Evolutionary conservation across 2,797 vertebrate species (phyloP).

Genomic region (Periophthalmus magnuspinnatus): DNA sequence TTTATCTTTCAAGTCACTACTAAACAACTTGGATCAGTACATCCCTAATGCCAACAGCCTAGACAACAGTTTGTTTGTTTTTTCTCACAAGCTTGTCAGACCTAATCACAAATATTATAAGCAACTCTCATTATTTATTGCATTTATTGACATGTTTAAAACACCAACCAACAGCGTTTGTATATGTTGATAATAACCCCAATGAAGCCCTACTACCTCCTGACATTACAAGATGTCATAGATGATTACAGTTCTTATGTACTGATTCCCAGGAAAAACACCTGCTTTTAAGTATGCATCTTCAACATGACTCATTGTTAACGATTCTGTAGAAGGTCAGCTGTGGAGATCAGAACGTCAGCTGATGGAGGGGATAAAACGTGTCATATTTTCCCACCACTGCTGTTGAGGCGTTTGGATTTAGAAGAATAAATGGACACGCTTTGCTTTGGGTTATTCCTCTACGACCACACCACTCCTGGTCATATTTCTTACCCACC

Average conservation of each 20-base stretch:
- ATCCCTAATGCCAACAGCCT: no score
- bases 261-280: not conserved
- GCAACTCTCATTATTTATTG: no score
- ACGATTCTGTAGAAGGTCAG: conserved; percentile 82
- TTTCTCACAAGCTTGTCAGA: no score
- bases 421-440: conserved; percentile 73
- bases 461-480: conserved; percentile 67
- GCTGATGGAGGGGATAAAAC: conserved; percentile 72
- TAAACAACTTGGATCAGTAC: no score
- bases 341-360: conserved; percentile 80
- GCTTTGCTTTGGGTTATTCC: conserved; percentile 69
- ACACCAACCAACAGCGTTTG: no score
- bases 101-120: no score
- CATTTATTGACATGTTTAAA: no score
- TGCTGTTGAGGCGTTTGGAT: conserved; percentile 61
- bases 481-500: conserved; percentile 70
- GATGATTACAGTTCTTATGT: not conserved
- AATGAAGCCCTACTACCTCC: no score
- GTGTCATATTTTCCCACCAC: conserved; percentile 64
- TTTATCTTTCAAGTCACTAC: no score
- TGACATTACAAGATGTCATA: not conserved
- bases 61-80: no score
- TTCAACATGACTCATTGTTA: conserved; percentile 82
- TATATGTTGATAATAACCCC: no score
- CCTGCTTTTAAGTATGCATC: conserved; percentile 53